phyloP scores from a whole-genome alignment of 2,888 invertebrate genomes.

The Luffia ferchaultella region DNA sequence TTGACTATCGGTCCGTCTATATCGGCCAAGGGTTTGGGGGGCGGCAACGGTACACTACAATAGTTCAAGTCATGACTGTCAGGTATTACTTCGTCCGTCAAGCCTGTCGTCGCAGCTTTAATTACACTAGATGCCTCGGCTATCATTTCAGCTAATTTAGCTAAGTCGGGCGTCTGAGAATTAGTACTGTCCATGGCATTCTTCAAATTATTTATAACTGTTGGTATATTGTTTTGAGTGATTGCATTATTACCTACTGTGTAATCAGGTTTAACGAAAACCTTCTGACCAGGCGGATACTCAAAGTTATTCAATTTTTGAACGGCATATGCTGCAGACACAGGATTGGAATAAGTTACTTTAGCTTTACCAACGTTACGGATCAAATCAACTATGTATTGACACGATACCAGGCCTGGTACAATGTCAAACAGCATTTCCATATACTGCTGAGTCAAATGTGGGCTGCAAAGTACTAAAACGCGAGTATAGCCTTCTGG shows the following conservation, averaged over 20 bases:
- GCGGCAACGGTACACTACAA: constrained; percentile 77
- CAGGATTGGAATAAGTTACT: constrained; percentile 40
- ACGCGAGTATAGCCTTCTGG: constrained; percentile 69
- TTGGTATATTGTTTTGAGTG: constrained; percentile 24
- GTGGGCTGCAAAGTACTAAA: constrained; percentile 77
- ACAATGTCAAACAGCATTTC: constrained; percentile 87
- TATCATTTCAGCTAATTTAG: constrained; percentile 75
- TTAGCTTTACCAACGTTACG: constrained; percentile 51
- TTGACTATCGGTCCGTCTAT: constrained; percentile 73
- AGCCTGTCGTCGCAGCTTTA: constrained; percentile 67
- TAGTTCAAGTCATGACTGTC: constrained; percentile 46
- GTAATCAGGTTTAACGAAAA: constrained; percentile 76
- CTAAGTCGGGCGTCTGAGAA: constrained; percentile 58
- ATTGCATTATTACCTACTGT: constrained; percentile 18
- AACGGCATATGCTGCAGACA: constrained; percentile 70
- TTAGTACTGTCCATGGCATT: constrained; percentile 30
- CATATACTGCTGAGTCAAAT: constrained; percentile 76
- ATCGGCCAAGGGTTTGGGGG: constrained; percentile 72
- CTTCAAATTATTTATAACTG: constrained; percentile 32
- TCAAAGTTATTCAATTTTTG: constrained; percentile 91
- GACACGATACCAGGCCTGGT: constrained; percentile 62
- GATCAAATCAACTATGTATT: constrained; percentile 50
- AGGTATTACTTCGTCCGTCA: constrained; percentile 25
- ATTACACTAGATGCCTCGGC: constrained; percentile 81
- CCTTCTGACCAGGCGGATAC: constrained; percentile 86